Evolutionary conservation across 2,797 vertebrate species (phyloP).

Genomic region (Sphenopsis melanotis): DNA sequence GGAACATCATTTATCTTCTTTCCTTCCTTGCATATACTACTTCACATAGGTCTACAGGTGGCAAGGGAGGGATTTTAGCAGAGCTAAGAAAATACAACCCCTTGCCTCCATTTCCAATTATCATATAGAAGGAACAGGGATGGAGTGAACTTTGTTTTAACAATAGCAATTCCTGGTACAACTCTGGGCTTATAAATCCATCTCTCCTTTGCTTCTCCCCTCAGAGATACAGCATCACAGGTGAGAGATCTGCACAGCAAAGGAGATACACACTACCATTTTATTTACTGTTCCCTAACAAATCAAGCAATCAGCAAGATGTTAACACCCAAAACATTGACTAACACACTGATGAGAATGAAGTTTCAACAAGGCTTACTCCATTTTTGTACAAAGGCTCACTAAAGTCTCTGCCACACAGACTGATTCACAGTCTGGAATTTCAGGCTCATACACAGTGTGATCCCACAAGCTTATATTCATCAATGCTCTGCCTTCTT

Average conservation of each 20-base stretch:
- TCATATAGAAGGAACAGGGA: background rate
- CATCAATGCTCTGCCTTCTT: background rate
- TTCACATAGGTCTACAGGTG: background rate
- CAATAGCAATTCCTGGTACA: background rate
- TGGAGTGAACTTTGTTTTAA: background rate
- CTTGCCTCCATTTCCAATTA: background rate
- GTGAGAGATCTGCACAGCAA: background rate
- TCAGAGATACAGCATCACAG: background rate
- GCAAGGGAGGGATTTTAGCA: background rate
- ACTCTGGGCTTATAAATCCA: background rate
- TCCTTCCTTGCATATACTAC: background rate
- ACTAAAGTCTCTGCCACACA: background rate
- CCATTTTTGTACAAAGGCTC: background rate
- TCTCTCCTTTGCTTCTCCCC: background rate
- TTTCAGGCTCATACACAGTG: background rate
- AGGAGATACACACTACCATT: background rate
- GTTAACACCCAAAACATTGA: background rate
- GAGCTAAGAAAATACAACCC: background rate
- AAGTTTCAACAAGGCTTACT: background rate
- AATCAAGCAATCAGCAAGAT: background rate
- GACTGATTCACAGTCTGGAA: constrained; percentile 17
- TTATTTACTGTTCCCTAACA: background rate
- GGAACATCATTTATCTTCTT: background rate
- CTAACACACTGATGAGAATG: background rate
- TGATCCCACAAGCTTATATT: background rate